Base-by-base conservation (phyloP, 2,113 vertebrate genomes). In the Cinclus cinclus region DNA sequence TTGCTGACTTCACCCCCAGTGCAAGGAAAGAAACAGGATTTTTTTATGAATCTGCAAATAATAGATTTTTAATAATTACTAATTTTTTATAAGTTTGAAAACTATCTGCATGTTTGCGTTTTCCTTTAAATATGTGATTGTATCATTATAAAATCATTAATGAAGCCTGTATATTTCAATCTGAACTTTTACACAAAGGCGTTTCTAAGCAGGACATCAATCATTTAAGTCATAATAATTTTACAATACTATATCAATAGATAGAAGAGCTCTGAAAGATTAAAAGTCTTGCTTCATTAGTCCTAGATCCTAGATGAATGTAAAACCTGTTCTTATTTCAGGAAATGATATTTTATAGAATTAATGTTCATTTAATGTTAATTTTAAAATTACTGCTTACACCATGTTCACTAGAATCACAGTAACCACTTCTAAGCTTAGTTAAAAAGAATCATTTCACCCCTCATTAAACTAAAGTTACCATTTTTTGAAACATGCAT, bases 101-200 rank as follows among this genome's bases (percentile, higher is more conserved):
- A 30, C 15, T 23, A 52, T 44, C 24, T 80, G 8, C 6, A 10
- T 37, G 21, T 17, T 7, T 22, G 30, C 5, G 2, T 0, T 0
- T 5, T 41, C 69, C 74, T 74, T 42, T 2, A 1, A 37, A 18
- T 35, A 71, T 33, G 15, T 59, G 31, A 16, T 4, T 62, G 9
- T 65, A 37, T 25, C 24, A 16, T 55, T 50, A 80, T 12, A 55
- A 83, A 75, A 87, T 53, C 50, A 11, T 47, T 52, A 85, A 59
- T 35, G 35, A 64, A 31, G 17, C 3, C 9, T 35, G 16, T 39
- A 9, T 52, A 19, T 71, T 71, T 76, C 21, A 67, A 83, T 76
- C 74, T 30, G 10, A 84, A 46, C 17, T 83, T 79, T 58, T 55
- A 70, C 15, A 52, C 55, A 53, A 62, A n/a, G 25, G 23, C 50